Percentiles rank a stretch among this genome's conserved stretches.
phyloP scores from a whole-genome alignment of 2,797 vertebrate species.

The Aplochiton taeniatus region DNA sequence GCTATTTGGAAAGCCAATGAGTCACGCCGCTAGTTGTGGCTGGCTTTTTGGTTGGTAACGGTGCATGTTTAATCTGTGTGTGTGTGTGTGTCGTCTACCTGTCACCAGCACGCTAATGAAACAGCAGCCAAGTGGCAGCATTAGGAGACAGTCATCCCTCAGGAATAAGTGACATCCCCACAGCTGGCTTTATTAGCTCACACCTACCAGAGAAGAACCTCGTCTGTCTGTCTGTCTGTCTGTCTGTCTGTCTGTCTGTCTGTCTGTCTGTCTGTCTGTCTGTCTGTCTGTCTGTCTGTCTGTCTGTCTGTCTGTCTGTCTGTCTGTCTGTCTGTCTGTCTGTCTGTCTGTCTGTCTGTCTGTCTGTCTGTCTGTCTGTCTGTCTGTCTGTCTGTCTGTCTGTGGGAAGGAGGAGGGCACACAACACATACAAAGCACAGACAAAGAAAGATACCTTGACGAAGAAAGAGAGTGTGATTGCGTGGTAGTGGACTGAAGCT shows the following conservation, averaged over 20 bases:
- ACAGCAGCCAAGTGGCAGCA: slow-evolving; percentile 6
- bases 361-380: neutral
- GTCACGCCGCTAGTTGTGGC: too few species aligned
- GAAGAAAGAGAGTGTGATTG: too few species aligned
- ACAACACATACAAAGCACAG: too few species aligned
- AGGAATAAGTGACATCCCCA: neutral
- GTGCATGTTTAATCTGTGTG: neutral
- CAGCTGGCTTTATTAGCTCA: slow-evolving; percentile 1
- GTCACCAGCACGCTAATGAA: slow-evolving; percentile 25
- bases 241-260: neutral
- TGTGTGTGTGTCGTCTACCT: slow-evolving; percentile 3
- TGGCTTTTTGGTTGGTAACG: too few species aligned
- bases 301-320: neutral
- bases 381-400: neutral
- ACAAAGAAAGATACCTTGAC: too few species aligned
- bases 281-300: neutral
- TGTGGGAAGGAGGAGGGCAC: too few species aligned
- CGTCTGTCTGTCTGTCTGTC: neutral
- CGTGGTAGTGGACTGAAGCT: too few species aligned
- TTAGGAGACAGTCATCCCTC: neutral
- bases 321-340: neutral
- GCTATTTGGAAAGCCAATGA: too few species aligned
- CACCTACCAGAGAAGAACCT: neutral
- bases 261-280: neutral
- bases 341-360: neutral